Evolutionary conservation across 2,113 vertebrate species (phyloP).

Genomic region (Turdus rufiventris): DNA sequence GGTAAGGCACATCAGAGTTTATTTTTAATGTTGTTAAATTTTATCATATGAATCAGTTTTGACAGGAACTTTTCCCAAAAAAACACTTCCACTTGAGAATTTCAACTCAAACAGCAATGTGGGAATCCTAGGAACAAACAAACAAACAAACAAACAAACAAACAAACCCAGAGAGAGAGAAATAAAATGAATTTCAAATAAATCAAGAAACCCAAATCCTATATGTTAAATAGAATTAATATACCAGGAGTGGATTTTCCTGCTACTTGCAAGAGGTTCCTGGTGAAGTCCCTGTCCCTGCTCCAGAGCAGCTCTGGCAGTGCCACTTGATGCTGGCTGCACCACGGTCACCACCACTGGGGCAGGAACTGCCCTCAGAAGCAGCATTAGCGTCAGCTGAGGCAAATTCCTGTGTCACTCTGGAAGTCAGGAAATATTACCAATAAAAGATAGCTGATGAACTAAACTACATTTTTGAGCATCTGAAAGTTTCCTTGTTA

Average conservation of each 20-base stretch:
- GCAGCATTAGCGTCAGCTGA: neutral
- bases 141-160: neutral
- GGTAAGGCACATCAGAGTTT: neutral
- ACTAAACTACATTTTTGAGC: neutral
- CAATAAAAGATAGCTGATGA: neutral
- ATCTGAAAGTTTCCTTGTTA: neutral
- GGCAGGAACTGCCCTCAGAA: neutral
- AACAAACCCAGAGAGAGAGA: neutral
- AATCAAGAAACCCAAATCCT: neutral
- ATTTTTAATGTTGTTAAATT: neutral
- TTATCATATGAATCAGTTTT: neutral
- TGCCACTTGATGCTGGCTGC: neutral
- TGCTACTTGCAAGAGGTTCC: neutral
- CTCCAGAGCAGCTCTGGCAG: neutral
- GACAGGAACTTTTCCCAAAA: neutral
- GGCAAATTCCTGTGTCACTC: neutral
- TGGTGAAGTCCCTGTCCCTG: rapidly evolving
- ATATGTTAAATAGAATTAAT: neutral
- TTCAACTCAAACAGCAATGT: neutral
- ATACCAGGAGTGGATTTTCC: neutral
- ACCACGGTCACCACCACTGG: rapidly evolving
- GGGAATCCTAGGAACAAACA: neutral
- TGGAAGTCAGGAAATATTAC: neutral
- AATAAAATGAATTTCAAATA: neutral
- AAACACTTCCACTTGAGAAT: neutral